These are phyloP conservation scores for Diaphora mendica DNA, from an alignment of 2,888 invertebrate species.

Conservation along the genomic window DNA sequence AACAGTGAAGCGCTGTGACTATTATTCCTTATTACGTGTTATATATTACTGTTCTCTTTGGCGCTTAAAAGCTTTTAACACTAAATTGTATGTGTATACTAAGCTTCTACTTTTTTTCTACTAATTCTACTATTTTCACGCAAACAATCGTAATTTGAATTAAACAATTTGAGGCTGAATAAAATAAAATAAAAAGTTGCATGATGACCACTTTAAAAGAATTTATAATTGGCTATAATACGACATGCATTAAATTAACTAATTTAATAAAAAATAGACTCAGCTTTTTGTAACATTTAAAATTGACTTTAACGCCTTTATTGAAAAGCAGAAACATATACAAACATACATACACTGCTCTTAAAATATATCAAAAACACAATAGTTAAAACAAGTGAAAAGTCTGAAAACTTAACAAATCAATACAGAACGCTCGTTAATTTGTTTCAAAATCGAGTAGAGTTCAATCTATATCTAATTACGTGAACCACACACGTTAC, in stretches of 20 bases:
- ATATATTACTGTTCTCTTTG: neutral
- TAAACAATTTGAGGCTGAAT: too few relatives aligned
- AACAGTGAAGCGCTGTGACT: neutral
- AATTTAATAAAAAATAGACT: too few relatives aligned
- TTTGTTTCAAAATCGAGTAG: constrained; percentile 45
- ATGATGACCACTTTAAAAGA: too few relatives aligned
- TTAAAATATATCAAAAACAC: neutral
- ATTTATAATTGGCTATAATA: too few relatives aligned
- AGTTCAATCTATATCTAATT: constrained; percentile 53
- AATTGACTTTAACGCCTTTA: neutral
- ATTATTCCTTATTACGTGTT: neutral
- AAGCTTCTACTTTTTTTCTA: neutral
- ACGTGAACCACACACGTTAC: constrained; percentile 39
- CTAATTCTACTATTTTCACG: too few relatives aligned
- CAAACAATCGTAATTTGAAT: too few relatives aligned
- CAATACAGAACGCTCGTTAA: constrained; percentile 30
- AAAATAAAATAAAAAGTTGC: too few relatives aligned
- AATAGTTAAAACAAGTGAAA: constrained; percentile 33
- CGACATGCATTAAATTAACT: too few relatives aligned
- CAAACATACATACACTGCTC: neutral
- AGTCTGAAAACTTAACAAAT: constrained; percentile 30
- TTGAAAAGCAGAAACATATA: neutral
- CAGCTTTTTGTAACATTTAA: too few relatives aligned
- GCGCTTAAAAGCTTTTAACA: neutral
- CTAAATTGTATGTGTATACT: neutral